phyloP scores from a whole-genome alignment of 2,113 vertebrate species.

The Calidris pugnax region DNA sequence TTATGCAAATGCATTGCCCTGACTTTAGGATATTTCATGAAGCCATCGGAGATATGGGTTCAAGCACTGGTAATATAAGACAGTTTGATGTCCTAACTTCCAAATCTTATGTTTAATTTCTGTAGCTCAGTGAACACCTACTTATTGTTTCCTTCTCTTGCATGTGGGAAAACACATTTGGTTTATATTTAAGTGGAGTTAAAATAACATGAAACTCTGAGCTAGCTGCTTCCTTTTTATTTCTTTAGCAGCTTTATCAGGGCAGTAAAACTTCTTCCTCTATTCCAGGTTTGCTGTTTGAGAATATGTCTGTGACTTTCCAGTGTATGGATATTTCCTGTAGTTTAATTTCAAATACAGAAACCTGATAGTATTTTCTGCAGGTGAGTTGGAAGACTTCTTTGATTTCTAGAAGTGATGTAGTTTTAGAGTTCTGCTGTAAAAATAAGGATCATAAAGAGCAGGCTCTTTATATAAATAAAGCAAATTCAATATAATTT shows the following conservation, averaged over 20 bases:
- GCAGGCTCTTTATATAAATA: not conserved
- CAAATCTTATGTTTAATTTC: not conserved
- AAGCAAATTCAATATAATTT: not conserved
- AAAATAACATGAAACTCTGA: not conserved
- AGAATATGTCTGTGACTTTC: not conserved
- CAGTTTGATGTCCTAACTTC: not conserved
- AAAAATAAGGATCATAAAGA: not conserved
- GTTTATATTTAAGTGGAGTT: not conserved
- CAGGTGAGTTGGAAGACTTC: not conserved
- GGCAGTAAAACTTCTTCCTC: not conserved
- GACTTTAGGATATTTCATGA: not conserved
- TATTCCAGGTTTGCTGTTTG: not conserved
- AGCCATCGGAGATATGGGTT: not conserved
- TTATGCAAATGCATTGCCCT: no score
- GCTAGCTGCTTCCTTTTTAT: not conserved
- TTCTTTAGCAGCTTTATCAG: not conserved
- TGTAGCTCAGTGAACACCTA: not conserved
- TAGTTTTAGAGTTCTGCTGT: not conserved
- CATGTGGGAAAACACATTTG: not conserved
- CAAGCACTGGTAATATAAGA: not conserved
- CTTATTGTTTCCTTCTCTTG: not conserved
- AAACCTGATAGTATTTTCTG: not conserved
- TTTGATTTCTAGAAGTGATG: not conserved
- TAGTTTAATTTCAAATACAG: not conserved
- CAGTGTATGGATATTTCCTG: not conserved